Evolutionary conservation across 2,113 vertebrate genomes (phyloP), one percentile per base, ranked within the genome.

Genomic region (Prietella phreatophila): DNA sequence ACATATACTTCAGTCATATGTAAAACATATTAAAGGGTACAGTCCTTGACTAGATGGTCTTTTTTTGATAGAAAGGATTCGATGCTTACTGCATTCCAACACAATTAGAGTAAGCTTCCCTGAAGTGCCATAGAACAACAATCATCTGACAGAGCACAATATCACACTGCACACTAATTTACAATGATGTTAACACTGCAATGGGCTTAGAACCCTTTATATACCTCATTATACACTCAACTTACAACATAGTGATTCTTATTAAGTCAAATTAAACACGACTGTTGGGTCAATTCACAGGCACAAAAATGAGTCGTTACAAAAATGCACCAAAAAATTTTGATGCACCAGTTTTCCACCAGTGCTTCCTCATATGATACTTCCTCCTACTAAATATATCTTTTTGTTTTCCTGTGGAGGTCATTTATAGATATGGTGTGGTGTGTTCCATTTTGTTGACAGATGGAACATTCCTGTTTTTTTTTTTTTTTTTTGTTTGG

Each of bases 391-490:
- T 75, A 75, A 55, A 65, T 47, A 33, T 25, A 79, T 82, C 36
- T 39, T 67, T 6, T 39, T 15, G 39, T 30, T 82, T 76, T 76
- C 47, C 47, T 22, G 5, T 47, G 42, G 73, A 86, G 65, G 73
- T 85, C 89, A 85, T 87, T 90, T 90, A 78, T 88, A 82, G 83
- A 20, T 67, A n/a, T 30, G 36, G 58, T n/a, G 33, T 9, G 4
- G 71, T 47, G 39, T 25, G 53, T 65, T 85, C 47, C 15, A 69
- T 56, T 55, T 82, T 58, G 80, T 78, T 76, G 83, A 78, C 69
- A 11, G 33, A 82, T 27, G 60, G 36, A 55, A 76, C 50, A 50
- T 87, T 75, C 56, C 83, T 14, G 53, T 69, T 76, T 53, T 78
- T 53, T 79, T 78, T 17, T 30, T 27, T 27, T 42, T 55, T 55